Evolutionary conservation across 1,140 invertebrate species (phyloP).

Genomic region (Reticulitermes speratus): DNA sequence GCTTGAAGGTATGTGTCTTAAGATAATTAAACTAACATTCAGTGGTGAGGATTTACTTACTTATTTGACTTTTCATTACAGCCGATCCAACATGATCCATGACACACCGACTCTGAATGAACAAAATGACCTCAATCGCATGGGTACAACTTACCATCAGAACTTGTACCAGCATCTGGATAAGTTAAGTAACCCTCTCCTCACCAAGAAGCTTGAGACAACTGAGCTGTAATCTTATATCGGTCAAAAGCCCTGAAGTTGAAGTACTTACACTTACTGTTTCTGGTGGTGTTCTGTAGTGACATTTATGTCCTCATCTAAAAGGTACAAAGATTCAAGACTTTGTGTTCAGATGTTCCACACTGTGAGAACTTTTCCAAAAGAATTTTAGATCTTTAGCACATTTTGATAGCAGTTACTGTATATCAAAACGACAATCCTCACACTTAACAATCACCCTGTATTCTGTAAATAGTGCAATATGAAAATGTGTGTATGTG

Average conservation of each 20-base stretch:
- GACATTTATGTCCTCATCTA: too few species aligned
- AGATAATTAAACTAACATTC: too few species aligned
- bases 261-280: too few species aligned
- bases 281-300: too few species aligned
- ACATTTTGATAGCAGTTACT: too few species aligned
- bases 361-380: too few species aligned
- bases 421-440: too few species aligned
- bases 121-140: slow-evolving; percentile 48
- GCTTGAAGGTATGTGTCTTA: too few species aligned
- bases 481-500: background rate
- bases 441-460: background rate
- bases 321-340: too few species aligned
- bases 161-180: slow-evolving; percentile 53
- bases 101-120: slow-evolving; percentile 47
- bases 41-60: too few species aligned
- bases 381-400: too few species aligned
- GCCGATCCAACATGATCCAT: slow-evolving; percentile 42
- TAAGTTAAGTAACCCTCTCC: slow-evolving; percentile 53
- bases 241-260: background rate
- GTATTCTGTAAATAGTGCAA: background rate
- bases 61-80: slow-evolving; percentile 38
- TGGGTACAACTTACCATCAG: slow-evolving; percentile 44
- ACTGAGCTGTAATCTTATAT: slow-evolving; percentile 62
- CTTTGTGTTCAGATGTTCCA: too few species aligned
- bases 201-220: slow-evolving; percentile 80